These are phyloP conservation scores for Amphipyra berbera DNA, from an alignment of 2,888 invertebrate species.

Conservation along the genomic window DNA sequence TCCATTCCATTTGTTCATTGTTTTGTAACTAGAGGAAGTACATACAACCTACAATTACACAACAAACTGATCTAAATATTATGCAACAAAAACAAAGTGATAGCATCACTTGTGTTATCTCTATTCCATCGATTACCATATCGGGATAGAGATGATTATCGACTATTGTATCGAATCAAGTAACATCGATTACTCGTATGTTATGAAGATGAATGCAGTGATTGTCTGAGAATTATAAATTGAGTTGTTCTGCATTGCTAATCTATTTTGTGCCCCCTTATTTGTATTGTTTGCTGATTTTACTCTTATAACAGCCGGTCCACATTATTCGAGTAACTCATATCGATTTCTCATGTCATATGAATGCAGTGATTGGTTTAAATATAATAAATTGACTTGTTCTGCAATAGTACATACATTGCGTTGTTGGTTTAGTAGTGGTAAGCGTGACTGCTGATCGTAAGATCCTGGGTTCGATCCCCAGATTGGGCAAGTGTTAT, in stretches of 20 bases:
- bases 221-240: conserved; percentile 12
- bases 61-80: conserved; percentile 37
- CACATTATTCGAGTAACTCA: no score
- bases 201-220: conserved; percentile 14
- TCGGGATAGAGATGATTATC: conserved; percentile 38
- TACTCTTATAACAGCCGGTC: no score
- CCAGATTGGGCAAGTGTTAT: no score
- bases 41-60: conserved; percentile 33
- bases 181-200: conserved; percentile 31
- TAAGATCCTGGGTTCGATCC: no score
- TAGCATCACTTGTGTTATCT: conserved; percentile 38
- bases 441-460: no score
- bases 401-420: no score
- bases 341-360: no score
- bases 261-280: not conserved
- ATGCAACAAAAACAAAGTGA: conserved; percentile 32
- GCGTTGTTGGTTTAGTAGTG: no score
- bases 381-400: no score
- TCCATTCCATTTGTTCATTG: conserved; percentile 37
- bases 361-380: no score
- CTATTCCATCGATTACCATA: conserved; percentile 28
- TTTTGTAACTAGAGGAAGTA: conserved; percentile 21
- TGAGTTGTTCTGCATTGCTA: not conserved
- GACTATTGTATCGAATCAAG: conserved; percentile 29
- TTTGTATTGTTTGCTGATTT: no score